These are phyloP conservation scores for Drosophila kuntzei DNA, from an alignment of 2,888 invertebrate species.

Conservation along the genomic window DNA sequence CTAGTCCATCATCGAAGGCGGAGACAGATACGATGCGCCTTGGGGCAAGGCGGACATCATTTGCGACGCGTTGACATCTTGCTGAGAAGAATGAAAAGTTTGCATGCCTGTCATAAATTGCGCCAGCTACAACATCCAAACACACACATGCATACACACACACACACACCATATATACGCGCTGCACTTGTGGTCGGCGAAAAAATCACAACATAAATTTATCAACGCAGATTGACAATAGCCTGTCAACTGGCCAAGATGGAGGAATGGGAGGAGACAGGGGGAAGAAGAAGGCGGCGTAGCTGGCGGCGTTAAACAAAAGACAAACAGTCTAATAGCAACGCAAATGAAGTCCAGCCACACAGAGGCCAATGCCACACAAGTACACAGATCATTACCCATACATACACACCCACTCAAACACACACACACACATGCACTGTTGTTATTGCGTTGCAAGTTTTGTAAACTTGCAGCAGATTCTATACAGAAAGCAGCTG, in stretches of 20 bases:
- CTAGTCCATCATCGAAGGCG: conserved; percentile 54
- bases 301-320: conserved; percentile 62
- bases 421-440: conserved; percentile 4
- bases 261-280: background rate
- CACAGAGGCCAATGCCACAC: conserved; percentile 59
- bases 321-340: conserved; percentile 73
- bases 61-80: conserved; percentile 72
- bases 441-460: conserved; percentile 33
- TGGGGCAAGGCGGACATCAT: conserved; percentile 52
- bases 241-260: conserved; percentile 35
- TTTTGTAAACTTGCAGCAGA: conserved; percentile 21
- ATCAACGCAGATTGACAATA: conserved; percentile 75
- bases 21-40: conserved; percentile 23
- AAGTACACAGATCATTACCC: conserved; percentile 18
- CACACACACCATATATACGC: background rate
- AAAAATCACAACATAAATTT: conserved; percentile 72
- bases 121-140: conserved; percentile 13
- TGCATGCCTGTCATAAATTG: conserved; percentile 63
- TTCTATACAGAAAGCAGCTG: conserved; percentile 6
- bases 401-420: conserved; percentile 7
- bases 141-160: background rate
- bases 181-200: conserved; percentile 37
- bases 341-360: conserved; percentile 62
- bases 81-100: conserved; percentile 51
- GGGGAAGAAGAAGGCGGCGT: conserved; percentile 9